Conservation (phyloP, 2,113 vertebrate genomes). For the Sapajus apella region DNA sequence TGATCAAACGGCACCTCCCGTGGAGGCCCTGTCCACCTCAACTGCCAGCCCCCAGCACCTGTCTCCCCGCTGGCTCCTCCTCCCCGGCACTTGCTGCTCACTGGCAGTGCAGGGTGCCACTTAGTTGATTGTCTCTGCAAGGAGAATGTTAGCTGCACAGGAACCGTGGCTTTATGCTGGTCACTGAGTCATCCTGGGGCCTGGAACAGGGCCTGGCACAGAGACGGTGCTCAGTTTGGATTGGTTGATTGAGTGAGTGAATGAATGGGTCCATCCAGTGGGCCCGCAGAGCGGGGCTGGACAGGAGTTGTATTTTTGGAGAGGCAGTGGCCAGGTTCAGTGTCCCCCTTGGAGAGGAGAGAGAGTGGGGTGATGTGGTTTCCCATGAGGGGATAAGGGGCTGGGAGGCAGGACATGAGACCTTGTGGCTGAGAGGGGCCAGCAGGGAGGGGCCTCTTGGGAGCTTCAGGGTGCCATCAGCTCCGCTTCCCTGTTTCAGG, state of each 20-base stretch:
- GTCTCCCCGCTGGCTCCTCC: neutral
- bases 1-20: neutral
- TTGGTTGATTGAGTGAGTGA: neutral
- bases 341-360: no score
- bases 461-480: neutral
- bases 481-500: no score
- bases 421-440: neutral
- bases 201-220: no score
- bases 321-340: neutral
- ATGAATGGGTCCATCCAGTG: fast-evolving
- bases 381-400: neutral
- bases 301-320: neutral
- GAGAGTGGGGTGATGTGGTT: neutral
- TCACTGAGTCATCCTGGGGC: neutral
- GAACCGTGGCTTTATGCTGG: no score
- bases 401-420: neutral
- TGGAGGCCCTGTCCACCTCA: fast-evolving
- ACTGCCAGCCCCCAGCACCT: neutral
- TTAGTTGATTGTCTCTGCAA: neutral
- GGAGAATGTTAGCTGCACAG: neutral
- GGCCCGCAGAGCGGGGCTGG: neutral
- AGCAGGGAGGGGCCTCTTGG: neutral
- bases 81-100: no score
- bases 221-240: fast-evolving
- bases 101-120: neutral